Conservation (phyloP, 2,113 vertebrate genomes). For the Gadus chalcogrammus region DNA sequence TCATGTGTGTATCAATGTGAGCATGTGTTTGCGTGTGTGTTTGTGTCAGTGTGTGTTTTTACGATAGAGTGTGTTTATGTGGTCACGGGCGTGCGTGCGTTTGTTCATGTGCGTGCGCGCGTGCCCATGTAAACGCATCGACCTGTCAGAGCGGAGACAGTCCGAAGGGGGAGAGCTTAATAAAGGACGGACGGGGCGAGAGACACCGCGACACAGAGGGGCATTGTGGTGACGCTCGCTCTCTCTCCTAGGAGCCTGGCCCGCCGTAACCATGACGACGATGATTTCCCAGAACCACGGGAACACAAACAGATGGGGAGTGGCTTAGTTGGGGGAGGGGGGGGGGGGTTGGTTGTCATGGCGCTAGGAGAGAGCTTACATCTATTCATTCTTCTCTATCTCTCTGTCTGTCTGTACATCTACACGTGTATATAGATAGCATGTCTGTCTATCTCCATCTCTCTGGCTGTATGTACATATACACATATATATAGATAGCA, state of each 20-base stretch:
- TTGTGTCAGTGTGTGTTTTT: too few species aligned
- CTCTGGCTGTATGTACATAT: neutral
- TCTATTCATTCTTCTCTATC: neutral
- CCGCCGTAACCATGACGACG: constrained; percentile 8
- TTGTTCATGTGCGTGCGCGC: too few species aligned
- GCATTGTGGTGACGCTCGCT: constrained; percentile 23
- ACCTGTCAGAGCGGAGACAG: too few species aligned
- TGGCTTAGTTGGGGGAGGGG: neutral
- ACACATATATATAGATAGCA: neutral
- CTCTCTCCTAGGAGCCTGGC: neutral
- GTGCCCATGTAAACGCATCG: too few species aligned
- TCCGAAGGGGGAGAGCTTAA: too few species aligned
- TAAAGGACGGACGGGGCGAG: too few species aligned
- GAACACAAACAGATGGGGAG: neutral
- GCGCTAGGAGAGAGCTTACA: neutral
- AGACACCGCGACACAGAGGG: constrained; percentile 21
- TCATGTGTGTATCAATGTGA: too few species aligned
- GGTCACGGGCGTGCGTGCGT: too few species aligned
- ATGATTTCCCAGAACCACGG: constrained; percentile 12
- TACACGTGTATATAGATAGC: too few species aligned
- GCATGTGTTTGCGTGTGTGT: too few species aligned
- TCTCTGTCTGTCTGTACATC: neutral
- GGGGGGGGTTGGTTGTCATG: neutral
- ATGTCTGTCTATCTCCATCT: neutral
- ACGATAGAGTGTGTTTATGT: too few species aligned